Base-by-base conservation (phyloP, 2,113 vertebrate species). In the Centropus bengalensis region DNA sequence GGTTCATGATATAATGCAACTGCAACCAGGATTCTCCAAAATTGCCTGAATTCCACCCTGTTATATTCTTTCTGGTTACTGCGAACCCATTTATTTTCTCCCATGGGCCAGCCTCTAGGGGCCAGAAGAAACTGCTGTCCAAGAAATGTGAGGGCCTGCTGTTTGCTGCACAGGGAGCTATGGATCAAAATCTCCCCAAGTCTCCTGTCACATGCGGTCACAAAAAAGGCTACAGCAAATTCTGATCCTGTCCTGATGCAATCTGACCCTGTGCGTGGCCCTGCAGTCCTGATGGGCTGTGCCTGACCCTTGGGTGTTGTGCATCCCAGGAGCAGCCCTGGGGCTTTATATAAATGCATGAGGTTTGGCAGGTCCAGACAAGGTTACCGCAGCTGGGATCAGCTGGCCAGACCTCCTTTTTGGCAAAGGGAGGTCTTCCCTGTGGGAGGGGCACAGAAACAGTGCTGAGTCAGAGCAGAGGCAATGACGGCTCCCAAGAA, bases 381-480 rank as follows among this genome's bases (percentile, higher is more conserved):
- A 33, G 67, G 63, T 52, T 69, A 70, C 84, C 17, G 0, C 63
- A 26, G 33, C 40, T 17, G 45, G 33, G 55, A 10, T 36, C 49
- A 11, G 63, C 51, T 19, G 45, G 27, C 23, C 77, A 14, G 26
- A 60, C 44, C 15, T 40, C 45, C 45, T 56, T 83, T 58, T 82
- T 44, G 73, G 73, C 77, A 30, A 20, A 67, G n/a, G 12, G 32
- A 63, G 32, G 14, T 27, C 38, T 63, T 62, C 62, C 28, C 47
- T 71, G 38, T 3, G 66, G 91, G 64, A 81, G 51, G 47, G 52
- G 27, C 40, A n/a, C 5, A 0, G 63, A 40, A 66, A 40, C 10
- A 38, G 20, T 4, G 0, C 30, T 15, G 22, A 33, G 19, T 12
- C 0, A 0, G 30, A 58, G 52, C 4, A 0, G 47, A 47, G 42